phyloP scores from a whole-genome alignment of 2,888 invertebrate species.

The Caenorhabditis afra region DNA sequence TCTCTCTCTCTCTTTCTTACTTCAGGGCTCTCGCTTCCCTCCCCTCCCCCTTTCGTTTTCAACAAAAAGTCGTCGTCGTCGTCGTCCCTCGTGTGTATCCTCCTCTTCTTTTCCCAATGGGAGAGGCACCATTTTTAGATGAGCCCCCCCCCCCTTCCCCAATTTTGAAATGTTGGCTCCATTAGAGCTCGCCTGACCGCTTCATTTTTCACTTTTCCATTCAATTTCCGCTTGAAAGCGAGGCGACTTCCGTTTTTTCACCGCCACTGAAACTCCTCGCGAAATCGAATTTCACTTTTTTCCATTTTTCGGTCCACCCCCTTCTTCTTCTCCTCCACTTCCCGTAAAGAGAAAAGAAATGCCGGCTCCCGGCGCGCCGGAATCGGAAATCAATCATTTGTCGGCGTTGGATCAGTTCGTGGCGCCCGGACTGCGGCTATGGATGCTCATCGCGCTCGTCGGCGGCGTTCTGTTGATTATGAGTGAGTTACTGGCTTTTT shows the following conservation, averaged over 20 bases:
- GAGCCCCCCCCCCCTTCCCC: slow-evolving; percentile 4
- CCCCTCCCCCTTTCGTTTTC: neutral
- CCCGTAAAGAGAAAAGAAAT: slow-evolving; percentile 6
- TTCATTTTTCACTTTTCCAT: neutral
- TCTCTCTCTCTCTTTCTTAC: no score
- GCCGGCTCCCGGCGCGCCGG: slow-evolving; percentile 18
- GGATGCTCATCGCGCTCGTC: slow-evolving; percentile 80
- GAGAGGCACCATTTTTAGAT: slow-evolving; percentile 32
- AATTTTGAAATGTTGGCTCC: no score
- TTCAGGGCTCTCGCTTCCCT: slow-evolving; percentile 24
- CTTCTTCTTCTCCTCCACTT: slow-evolving; percentile 22
- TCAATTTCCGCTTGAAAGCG: no score
- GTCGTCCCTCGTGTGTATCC: slow-evolving; percentile 16
- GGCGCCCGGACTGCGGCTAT: slow-evolving; percentile 79
- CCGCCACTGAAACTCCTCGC: no score
- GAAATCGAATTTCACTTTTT: slow-evolving; percentile 21
- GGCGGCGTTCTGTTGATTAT: slow-evolving; percentile 79
- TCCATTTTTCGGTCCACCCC: slow-evolving; percentile 23
- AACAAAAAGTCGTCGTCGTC: neutral
- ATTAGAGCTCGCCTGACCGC: neutral
- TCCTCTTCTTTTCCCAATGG: slow-evolving; percentile 33
- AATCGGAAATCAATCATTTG: slow-evolving; percentile 48
- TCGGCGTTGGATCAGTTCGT: slow-evolving; percentile 77
- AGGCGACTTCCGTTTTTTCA: no score
- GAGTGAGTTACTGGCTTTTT: slow-evolving; percentile 64